phyloP scores from a whole-genome alignment of 2,888 invertebrate species.

The Calameuta filiformis region DNA sequence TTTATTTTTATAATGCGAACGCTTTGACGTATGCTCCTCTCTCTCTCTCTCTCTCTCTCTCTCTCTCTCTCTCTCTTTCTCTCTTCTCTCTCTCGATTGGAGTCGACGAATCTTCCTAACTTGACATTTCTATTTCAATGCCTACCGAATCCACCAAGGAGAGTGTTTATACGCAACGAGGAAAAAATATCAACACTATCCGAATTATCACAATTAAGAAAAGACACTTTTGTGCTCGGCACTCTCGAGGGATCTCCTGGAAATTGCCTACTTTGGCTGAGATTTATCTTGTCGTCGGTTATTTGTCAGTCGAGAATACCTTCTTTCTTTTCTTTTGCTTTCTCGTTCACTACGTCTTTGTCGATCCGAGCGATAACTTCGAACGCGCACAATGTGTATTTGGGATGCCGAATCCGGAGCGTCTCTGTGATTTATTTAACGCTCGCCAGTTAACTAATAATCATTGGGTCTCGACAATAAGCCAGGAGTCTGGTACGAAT shows the following conservation, averaged over 20 bases:
- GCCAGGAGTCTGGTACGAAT: neutral
- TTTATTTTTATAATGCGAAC: neutral
- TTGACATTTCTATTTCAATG: constrained; percentile 59
- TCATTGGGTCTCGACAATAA: neutral
- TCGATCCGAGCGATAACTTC: neutral
- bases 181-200: constrained; percentile 60
- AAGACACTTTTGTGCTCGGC: neutral
- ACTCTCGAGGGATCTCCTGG: neutral
- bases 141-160: constrained; percentile 52
- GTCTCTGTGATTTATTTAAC: neutral
- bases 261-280: neutral
- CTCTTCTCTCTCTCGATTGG: neutral
- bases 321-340: neutral
- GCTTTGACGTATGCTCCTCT: neutral
- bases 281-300: neutral
- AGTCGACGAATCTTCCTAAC: constrained; percentile 32
- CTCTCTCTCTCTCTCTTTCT: no score
- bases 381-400: neutral
- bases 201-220: constrained; percentile 38
- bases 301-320: neutral
- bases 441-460: neutral
- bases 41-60: neutral
- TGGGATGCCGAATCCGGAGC: neutral
- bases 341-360: neutral
- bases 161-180: constrained; percentile 59